Evolutionary conservation across 2,113 vertebrate genomes (phyloP).

Genomic region (Ploceus nigricollis): DNA sequence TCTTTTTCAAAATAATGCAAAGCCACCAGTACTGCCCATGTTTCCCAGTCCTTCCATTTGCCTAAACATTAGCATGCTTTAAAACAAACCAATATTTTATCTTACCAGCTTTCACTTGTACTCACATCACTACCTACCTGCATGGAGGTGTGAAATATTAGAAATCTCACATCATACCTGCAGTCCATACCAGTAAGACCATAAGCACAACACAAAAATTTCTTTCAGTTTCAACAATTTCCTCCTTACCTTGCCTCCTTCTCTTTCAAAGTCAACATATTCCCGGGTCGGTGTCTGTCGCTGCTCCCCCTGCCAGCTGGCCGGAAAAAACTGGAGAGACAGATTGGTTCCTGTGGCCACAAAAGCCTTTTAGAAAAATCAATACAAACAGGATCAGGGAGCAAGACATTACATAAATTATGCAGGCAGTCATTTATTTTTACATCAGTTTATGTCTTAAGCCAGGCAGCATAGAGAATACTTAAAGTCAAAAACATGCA

Average conservation of each 20-base stretch:
- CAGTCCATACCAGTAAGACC: not conserved
- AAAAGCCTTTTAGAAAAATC: conserved; percentile 98
- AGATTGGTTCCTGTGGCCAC: conserved; percentile 99
- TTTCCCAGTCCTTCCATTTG: not conserved
- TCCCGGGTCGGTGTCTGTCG: conserved; percentile 94
- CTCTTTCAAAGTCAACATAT: conserved; percentile 97
- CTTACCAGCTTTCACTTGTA: not conserved
- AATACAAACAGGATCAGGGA: conserved; percentile 96
- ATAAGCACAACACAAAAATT: not conserved
- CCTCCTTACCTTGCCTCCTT: conserved; percentile 93
- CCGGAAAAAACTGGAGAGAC: conserved; percentile 99
- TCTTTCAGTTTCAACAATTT: conserved; percentile 24
- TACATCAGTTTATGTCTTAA: conserved; percentile 83
- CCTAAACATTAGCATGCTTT: not conserved
- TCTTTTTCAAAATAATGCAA: not conserved
- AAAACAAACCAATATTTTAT: not conserved
- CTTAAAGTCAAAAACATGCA: conserved; percentile 82
- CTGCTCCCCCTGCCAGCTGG: conserved; percentile 96
- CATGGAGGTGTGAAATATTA: not conserved
- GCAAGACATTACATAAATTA: conserved; percentile 93
- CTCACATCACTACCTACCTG: not conserved
- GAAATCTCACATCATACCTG: accelerated
- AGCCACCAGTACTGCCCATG: not conserved
- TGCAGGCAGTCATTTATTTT: conserved; percentile 93
- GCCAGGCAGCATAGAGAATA: conserved; percentile 77